Evolutionary conservation across 2,797 vertebrate genomes (phyloP).

Genomic region (Apogon talboti): DNA sequence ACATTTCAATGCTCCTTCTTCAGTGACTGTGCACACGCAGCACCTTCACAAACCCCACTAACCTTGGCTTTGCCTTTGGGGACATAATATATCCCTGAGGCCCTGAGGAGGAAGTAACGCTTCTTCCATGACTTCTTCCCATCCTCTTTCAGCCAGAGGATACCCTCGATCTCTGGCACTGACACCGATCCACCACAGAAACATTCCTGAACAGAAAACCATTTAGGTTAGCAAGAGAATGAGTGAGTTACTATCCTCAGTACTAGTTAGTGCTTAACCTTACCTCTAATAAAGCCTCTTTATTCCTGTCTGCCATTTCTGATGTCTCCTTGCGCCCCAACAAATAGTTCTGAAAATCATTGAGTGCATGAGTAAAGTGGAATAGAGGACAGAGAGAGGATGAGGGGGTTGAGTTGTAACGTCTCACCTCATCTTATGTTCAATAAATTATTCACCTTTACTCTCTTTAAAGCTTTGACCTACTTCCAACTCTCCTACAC

Average conservation of each 20-base stretch:
- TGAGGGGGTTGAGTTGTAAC: neutral
- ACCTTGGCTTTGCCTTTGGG: conserved; percentile 89
- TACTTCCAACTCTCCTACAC: conserved; percentile 69
- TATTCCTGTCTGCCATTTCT: conserved; percentile 98
- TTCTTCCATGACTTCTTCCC: conserved; percentile 99
- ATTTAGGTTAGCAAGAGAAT: too few species aligned
- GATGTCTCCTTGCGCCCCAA: conserved; percentile 95
- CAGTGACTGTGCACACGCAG: neutral
- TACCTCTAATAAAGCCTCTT: conserved; percentile 97
- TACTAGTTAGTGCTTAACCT: neutral
- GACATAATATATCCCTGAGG: conserved; percentile 97
- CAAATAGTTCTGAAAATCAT: conserved; percentile 91
- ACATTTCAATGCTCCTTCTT: conserved; percentile 3
- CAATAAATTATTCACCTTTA: conserved; percentile 77
- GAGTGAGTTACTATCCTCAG: too few species aligned
- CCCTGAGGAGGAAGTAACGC: conserved; percentile 95
- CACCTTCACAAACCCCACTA: conserved; percentile 2
- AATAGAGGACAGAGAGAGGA: neutral
- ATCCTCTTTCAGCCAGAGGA: conserved; percentile 97
- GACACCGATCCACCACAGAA: conserved; percentile 96
- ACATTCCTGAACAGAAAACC: conserved; percentile 88
- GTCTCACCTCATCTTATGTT: conserved; percentile 57
- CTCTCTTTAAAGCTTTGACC: conserved; percentile 71
- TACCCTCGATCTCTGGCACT: conserved; percentile 97
- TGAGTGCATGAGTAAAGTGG: neutral